phyloP scores from a whole-genome alignment of 2,888 invertebrate species.

The Abrostola tripartita region DNA sequence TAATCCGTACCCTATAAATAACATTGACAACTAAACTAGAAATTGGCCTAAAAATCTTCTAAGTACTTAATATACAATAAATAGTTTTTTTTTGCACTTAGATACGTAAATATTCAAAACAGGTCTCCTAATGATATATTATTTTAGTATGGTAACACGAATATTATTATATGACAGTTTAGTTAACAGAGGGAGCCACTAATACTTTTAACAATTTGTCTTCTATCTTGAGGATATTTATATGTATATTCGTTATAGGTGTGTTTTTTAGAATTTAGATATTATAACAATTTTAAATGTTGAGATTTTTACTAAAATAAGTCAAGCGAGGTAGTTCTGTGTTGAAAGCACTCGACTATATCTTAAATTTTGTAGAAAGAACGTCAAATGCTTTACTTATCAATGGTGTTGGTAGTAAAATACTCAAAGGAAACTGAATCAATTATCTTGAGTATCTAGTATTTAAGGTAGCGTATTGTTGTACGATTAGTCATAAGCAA shows the following conservation, averaged over 20 bases:
- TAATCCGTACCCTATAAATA: slow-evolving; percentile 16
- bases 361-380: too few species aligned
- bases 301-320: not conserved
- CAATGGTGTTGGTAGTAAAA: not conserved
- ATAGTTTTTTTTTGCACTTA: slow-evolving; percentile 33
- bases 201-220: slow-evolving; percentile 1
- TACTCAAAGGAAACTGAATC: not conserved
- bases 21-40: slow-evolving; percentile 33
- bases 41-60: slow-evolving; percentile 52
- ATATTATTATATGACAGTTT: slow-evolving; percentile 7
- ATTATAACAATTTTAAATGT: not conserved
- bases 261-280: not conserved
- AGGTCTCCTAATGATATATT: slow-evolving; percentile 15
- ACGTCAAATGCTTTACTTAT: not conserved
- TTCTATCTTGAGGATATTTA: not conserved
- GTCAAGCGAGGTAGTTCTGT: not conserved
- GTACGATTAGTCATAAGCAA: not conserved
- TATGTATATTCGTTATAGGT: not conserved
- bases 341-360: not conserved
- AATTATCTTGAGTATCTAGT: not conserved
- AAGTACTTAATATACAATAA: slow-evolving; percentile 52
- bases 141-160: slow-evolving; percentile 39
- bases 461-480: not conserved
- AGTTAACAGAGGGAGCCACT: slow-evolving; percentile 22
- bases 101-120: slow-evolving; percentile 37